Conservation (phyloP, 2,797 vertebrate species). For the Lates japonicus region DNA sequence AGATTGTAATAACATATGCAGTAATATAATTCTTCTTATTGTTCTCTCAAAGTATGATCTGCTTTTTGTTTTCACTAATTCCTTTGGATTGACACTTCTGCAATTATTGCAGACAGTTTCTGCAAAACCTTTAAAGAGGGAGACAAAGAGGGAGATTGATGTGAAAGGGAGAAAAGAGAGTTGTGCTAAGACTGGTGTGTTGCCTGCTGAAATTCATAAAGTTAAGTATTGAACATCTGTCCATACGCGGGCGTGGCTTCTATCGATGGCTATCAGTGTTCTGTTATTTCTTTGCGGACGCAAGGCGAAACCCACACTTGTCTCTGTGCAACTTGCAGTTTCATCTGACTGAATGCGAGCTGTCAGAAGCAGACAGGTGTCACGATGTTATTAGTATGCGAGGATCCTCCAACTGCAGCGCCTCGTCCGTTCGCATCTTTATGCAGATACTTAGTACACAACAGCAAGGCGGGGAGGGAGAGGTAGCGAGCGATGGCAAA, state of each 20-base stretch:
- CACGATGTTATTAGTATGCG: slow-evolving; percentile 40
- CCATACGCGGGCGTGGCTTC: slow-evolving; percentile 7
- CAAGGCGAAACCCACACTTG: slow-evolving; percentile 12
- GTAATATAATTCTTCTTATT: slow-evolving; percentile 3
- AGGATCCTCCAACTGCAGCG: slow-evolving; percentile 20
- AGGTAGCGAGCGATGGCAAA: background rate
- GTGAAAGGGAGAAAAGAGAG: background rate
- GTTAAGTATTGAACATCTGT: slow-evolving; percentile 34
- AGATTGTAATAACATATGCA: background rate
- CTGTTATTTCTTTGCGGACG: slow-evolving; percentile 14
- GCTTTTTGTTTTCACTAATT: background rate
- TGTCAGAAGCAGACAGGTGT: slow-evolving; percentile 49
- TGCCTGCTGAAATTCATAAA: slow-evolving; percentile 26
- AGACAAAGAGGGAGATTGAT: background rate
- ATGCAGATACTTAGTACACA: slow-evolving; percentile 23
- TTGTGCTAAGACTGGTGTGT: background rate
- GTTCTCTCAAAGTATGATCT: background rate
- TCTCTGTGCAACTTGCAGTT: slow-evolving; percentile 23
- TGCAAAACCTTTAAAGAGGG: background rate
- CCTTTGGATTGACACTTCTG: slow-evolving; percentile 7
- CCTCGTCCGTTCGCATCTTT: slow-evolving; percentile 16
- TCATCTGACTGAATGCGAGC: slow-evolving; percentile 25
- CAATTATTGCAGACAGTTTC: background rate
- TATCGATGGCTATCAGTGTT: slow-evolving; percentile 20
- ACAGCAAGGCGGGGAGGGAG: background rate